These are phyloP conservation scores for Dolomedes plantarius DNA, from an alignment of 2,888 invertebrate genomes.

Conservation along the genomic window DNA sequence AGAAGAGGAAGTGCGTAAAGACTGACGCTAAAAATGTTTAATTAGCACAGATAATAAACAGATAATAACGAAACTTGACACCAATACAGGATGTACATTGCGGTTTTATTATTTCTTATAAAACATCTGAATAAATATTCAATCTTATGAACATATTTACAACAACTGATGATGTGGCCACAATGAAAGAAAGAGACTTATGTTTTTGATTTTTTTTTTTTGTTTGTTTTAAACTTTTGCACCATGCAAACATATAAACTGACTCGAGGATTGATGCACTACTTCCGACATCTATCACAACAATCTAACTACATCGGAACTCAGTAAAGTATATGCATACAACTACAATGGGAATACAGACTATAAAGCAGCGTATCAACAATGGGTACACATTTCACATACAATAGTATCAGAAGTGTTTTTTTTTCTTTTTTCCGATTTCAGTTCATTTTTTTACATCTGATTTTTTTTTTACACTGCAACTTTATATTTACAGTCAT, in stretches of 20 bases:
- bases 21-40: too few species aligned
- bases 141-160: conserved; percentile 46
- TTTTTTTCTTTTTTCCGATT: too few species aligned
- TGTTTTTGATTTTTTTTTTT: background rate
- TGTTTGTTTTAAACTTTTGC: background rate
- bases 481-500: background rate
- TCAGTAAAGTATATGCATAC: background rate
- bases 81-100: background rate
- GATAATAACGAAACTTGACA: background rate
- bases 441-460: too few species aligned
- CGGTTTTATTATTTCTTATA: conserved; percentile 39
- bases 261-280: background rate
- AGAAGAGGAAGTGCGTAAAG: too few species aligned
- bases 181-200: background rate
- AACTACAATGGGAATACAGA: background rate
- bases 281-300: background rate
- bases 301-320: background rate
- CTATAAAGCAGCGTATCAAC: background rate
- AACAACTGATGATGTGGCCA: conserved; percentile 21
- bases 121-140: conserved; percentile 50
- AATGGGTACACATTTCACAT: background rate
- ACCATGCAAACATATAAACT: background rate
- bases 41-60: too few species aligned
- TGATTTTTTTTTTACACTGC: background rate
- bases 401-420: background rate